A percentile compares a stretch with the other conserved stretches of the same genome.
phyloP scores from a whole-genome alignment of 2,888 invertebrate species.

The Atethmia centrago region DNA sequence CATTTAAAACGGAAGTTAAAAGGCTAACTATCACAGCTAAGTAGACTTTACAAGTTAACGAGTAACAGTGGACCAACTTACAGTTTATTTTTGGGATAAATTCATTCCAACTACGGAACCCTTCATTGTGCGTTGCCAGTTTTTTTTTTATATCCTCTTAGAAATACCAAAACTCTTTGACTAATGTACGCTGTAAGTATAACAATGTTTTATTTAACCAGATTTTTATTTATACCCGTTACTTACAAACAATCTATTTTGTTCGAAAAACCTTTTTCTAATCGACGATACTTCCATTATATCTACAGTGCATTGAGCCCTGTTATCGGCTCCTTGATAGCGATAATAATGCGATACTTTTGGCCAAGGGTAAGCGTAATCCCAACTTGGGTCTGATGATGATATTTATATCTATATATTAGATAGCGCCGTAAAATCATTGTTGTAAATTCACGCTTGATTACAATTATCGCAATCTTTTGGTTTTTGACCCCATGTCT shows the following conservation, averaged over 20 bases:
- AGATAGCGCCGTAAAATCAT: constrained; percentile 2
- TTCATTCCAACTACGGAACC: too few species aligned
- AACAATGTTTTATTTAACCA: too few species aligned
- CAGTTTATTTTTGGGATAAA: too few species aligned
- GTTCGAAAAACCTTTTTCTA: not conserved
- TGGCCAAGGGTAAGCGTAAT: not conserved
- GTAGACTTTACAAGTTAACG: too few species aligned
- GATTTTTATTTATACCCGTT: not conserved
- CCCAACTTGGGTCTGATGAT: constrained; percentile 8
- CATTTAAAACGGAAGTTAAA: too few species aligned
- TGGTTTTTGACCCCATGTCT: not conserved
- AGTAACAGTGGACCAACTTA: too few species aligned
- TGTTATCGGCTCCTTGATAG: constrained; percentile 16
- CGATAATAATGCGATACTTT: constrained; percentile 1
- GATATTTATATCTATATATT: not conserved
- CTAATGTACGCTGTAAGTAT: too few species aligned
- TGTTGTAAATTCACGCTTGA: not conserved
- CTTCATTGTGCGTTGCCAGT: too few species aligned
- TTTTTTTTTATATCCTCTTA: too few species aligned
- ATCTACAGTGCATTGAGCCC: constrained; percentile 23
- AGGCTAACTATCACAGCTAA: too few species aligned
- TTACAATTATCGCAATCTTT: constrained; percentile 5
- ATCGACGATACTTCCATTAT: not conserved
- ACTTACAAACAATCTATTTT: not conserved
- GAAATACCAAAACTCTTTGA: too few species aligned